Percentiles rank a stretch among this genome's conserved stretches.
Evolutionary conservation across 2,888 invertebrate species (phyloP).

Genomic region (Synergus laeviventris): DNA sequence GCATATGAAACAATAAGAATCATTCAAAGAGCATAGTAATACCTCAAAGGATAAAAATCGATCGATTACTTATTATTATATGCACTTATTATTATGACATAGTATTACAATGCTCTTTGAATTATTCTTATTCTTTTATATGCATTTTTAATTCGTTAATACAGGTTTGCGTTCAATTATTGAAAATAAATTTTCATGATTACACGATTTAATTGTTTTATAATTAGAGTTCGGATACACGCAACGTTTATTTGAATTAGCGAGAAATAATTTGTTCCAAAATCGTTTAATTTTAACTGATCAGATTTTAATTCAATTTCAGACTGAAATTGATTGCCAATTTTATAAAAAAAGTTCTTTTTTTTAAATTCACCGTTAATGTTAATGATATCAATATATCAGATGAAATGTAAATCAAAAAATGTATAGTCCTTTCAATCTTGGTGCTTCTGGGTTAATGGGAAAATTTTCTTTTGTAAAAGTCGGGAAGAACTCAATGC

Average conservation of each 20-base stretch:
- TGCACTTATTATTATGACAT: too few relatives aligned
- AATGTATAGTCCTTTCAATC: background rate
- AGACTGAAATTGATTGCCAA: background rate
- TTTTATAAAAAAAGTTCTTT: background rate
- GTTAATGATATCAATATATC: too few relatives aligned
- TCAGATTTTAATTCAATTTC: background rate
- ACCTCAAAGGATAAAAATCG: background rate
- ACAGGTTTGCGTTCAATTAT: constrained; percentile 9
- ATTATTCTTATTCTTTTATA: background rate
- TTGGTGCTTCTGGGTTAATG: background rate
- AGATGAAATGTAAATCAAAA: background rate
- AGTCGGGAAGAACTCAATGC: background rate
- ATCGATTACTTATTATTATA: too few relatives aligned
- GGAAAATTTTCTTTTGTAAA: background rate
- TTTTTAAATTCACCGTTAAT: background rate
- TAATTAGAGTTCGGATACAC: background rate
- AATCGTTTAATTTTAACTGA: background rate
- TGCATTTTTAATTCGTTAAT: background rate
- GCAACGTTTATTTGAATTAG: background rate
- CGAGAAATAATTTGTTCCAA: background rate
- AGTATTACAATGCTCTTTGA: background rate
- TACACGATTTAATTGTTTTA: constrained; percentile 18
- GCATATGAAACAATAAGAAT: background rate
- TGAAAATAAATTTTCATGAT: constrained; percentile 12
- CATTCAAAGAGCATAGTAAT: background rate